Evolutionary conservation across 2,113 vertebrate species (phyloP).

Genomic region (Dipodomys ordii): DNA sequence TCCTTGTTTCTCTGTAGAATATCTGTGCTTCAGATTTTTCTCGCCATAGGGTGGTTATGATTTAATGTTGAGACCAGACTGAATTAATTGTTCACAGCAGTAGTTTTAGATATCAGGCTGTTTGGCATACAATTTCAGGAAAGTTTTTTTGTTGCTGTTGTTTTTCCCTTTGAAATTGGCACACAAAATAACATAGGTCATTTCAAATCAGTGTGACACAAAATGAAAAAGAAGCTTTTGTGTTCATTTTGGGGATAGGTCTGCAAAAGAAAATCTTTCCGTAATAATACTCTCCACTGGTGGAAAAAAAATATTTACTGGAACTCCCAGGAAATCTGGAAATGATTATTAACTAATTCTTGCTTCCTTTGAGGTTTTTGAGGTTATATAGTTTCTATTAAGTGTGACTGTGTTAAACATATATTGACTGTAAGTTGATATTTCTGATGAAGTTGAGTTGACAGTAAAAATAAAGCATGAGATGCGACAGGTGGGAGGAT

Average conservation of each 20-base stretch:
- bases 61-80: constrained; percentile 18
- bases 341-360: constrained; percentile 22
- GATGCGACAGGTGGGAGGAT: background rate
- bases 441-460: background rate
- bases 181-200: constrained; percentile 31
- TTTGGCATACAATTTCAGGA: background rate
- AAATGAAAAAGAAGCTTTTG: background rate
- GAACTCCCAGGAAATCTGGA: constrained; percentile 39
- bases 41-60: background rate
- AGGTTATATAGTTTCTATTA: background rate
- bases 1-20: background rate
- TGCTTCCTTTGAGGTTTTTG: constrained; percentile 9
- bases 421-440: background rate
- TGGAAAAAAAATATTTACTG: constrained; percentile 45
- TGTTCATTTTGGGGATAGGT: background rate
- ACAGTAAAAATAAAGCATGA: constrained; percentile 3
- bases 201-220: background rate
- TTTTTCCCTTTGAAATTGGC: background rate
- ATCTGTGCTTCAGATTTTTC: background rate
- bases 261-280: background rate
- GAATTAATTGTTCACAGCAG: constrained; percentile 1
- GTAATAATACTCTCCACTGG: constrained; percentile 7
- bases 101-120: background rate
- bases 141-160: constrained; percentile 32
- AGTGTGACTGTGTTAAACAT: background rate